A percentile compares a stretch with the other conserved stretches of the same genome.
Evolutionary conservation across 2,113 vertebrate species (phyloP).

Genomic region (Chaetura pelagica): DNA sequence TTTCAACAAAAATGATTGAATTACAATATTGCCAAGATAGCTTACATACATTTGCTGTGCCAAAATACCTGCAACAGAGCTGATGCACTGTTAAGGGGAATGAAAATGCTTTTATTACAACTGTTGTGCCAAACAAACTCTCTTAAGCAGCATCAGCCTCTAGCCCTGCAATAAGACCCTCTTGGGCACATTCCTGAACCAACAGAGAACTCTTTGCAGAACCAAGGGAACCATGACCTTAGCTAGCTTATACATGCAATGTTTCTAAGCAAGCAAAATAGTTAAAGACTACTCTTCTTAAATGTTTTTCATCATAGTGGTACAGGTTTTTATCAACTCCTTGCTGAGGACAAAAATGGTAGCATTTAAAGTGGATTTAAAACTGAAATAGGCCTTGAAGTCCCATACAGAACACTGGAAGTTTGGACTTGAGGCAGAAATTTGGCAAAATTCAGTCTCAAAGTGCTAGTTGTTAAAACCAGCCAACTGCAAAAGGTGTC

Average conservation of each 20-base stretch:
- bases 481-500: not conserved
- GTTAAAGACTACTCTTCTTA: not conserved
- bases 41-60: not conserved
- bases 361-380: not conserved
- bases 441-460: not conserved
- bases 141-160: not conserved
- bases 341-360: not conserved
- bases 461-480: not conserved
- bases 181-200: not conserved
- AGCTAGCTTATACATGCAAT: not conserved
- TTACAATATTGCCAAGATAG: not conserved
- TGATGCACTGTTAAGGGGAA: not conserved
- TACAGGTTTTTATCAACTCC: not conserved
- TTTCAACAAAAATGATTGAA: too few relatives aligned
- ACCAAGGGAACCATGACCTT: not conserved
- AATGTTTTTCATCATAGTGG: not conserved
- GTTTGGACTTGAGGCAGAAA: not conserved
- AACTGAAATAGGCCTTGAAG: not conserved
- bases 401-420: not conserved
- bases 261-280: not conserved
- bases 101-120: not conserved
- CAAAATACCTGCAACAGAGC: conserved; percentile 31
- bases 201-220: not conserved
- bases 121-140: not conserved
- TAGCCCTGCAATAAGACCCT: not conserved